phyloP scores from a whole-genome alignment of 2,797 vertebrate genomes.

The Pantherophis alleghaniensis region DNA sequence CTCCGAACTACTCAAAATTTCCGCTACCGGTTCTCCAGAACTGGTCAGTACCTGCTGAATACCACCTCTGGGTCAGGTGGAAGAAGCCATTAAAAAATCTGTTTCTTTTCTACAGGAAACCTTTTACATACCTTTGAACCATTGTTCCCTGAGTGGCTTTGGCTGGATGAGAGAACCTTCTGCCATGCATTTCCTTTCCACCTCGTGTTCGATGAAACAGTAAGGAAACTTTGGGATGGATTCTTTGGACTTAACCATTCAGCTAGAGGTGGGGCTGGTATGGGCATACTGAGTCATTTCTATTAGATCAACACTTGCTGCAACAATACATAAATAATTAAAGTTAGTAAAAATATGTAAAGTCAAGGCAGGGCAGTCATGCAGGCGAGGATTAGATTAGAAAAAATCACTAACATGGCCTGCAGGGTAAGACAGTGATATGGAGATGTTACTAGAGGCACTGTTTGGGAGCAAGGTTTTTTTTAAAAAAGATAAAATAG shows the following conservation, averaged over 20 bases:
- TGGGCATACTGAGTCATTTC: neutral
- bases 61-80: neutral
- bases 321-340: neutral
- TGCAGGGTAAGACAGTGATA: neutral
- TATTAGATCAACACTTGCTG: neutral
- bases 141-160: conserved; percentile 73
- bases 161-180: conserved; percentile 73
- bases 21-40: too few species aligned
- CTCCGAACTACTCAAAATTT: too few species aligned
- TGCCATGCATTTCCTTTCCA: conserved; percentile 79
- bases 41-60: too few species aligned
- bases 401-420: neutral
- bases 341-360: neutral
- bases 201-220: conserved; percentile 75
- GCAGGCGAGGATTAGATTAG: neutral
- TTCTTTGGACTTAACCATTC: neutral
- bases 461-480: neutral
- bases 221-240: conserved; percentile 51
- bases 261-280: neutral
- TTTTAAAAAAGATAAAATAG: neutral
- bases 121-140: conserved; percentile 61
- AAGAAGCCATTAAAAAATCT: neutral
- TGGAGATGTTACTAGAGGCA: neutral
- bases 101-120: conserved; percentile 53
- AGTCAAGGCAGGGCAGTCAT: neutral